Conservation (phyloP, 2,797 vertebrate species). For the Hemibagrus guttatus region DNA sequence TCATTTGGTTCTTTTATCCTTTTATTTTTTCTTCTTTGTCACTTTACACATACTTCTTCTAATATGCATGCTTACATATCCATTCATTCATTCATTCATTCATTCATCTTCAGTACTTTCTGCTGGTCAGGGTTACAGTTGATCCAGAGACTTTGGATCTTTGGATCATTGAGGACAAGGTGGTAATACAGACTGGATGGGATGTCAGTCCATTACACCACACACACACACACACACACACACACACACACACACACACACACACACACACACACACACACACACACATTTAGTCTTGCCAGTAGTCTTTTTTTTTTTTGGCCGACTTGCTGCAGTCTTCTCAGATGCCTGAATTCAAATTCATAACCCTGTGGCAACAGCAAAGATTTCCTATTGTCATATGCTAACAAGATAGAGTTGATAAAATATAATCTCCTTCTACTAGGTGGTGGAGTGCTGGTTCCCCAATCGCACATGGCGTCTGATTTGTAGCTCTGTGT, state of each 20-base stretch:
- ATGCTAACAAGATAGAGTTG: background rate
- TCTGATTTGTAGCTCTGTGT: slow-evolving; percentile 24
- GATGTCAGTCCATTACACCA: background rate
- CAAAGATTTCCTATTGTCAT: background rate
- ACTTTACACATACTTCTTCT: slow-evolving; percentile 19
- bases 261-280: background rate
- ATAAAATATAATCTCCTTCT: slow-evolving; percentile 3
- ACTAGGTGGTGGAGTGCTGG: background rate
- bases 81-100: slow-evolving; percentile 1
- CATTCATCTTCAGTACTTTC: background rate
- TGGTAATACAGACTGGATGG: background rate
- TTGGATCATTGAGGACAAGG: background rate
- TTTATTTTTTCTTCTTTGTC: slow-evolving; percentile 6
- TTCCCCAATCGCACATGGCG: background rate
- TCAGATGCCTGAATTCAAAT: background rate
- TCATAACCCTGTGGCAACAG: background rate
- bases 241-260: background rate
- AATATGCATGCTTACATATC: background rate
- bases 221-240: background rate
- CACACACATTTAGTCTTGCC: no score
- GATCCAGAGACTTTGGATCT: background rate
- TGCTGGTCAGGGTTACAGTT: background rate
- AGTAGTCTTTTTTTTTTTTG: no score
- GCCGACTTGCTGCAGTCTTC: background rate
- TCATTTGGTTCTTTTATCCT: background rate